Conservation (phyloP, 2,797 vertebrate genomes). For the Protonibea diacanthus region DNA sequence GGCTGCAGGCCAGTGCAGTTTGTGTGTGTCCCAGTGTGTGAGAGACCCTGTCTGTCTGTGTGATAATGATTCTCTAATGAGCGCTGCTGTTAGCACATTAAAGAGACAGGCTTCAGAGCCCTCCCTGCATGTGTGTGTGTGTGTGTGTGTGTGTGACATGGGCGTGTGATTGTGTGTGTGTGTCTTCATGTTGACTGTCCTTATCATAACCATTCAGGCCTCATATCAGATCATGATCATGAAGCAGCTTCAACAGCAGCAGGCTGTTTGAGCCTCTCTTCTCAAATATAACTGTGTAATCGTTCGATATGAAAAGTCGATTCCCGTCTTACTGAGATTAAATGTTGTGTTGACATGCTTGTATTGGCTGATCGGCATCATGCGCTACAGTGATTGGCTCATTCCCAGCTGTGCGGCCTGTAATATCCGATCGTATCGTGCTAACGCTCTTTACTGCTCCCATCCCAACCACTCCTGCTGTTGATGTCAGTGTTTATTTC, state of each 20-base stretch:
- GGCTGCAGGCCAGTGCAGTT: constrained; percentile 55
- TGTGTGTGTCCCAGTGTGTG: constrained; percentile 56
- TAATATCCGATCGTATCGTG: not conserved
- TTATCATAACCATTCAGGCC: constrained; percentile 22
- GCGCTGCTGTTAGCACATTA: constrained; percentile 81
- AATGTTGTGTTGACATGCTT: not conserved
- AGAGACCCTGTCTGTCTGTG: constrained; percentile 64
- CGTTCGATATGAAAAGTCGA: not conserved
- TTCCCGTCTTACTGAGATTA: not conserved
- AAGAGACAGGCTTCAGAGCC: constrained; percentile 79
- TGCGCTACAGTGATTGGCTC: not conserved
- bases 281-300: not conserved
- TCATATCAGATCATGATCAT: not conserved
- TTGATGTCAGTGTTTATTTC: too few relatives aligned
- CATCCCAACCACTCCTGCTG: not conserved
- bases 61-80: constrained; percentile 83
- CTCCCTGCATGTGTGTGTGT: constrained; percentile 41
- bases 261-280: not conserved
- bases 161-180: constrained; percentile 43
- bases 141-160: constrained; percentile 23
- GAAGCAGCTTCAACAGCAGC: not conserved
- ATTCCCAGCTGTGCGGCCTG: not conserved
- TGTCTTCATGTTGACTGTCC: constrained; percentile 45
- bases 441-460: too few relatives aligned
- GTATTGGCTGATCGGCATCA: not conserved